A percentile compares a stretch with the other conserved stretches of the same genome.
Evolutionary conservation across 2,888 invertebrate species (phyloP).

Genomic region (Onthophagus sagittarius): DNA sequence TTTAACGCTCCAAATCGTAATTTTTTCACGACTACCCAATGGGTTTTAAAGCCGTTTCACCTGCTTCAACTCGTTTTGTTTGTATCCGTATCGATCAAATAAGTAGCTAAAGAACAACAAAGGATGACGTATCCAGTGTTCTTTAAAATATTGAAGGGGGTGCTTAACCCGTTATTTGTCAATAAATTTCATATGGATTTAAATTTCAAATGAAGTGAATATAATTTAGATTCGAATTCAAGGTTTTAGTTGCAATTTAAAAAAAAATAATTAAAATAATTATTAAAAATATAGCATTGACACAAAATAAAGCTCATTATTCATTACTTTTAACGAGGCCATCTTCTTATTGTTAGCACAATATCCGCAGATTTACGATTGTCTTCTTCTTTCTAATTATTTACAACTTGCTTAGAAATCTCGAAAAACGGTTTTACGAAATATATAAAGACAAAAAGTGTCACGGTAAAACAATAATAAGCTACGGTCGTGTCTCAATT

Average conservation of each 20-base stretch:
- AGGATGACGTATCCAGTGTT: not conserved
- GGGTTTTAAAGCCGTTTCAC: not conserved
- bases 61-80: not conserved
- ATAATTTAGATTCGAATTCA: not conserved
- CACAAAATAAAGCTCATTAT: not conserved
- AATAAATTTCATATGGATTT: not conserved
- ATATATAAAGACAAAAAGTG: not conserved
- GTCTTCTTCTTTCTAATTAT: not conserved
- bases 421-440: constrained; percentile 2
- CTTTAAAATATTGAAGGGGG: not conserved
- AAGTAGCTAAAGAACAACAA: not conserved
- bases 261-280: not conserved
- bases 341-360: not conserved
- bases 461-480: constrained; percentile 1
- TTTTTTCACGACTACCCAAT: not conserved
- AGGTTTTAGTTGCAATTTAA: not conserved
- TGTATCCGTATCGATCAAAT: not conserved
- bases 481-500: not conserved
- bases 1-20: too few species aligned
- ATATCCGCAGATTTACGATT: not conserved
- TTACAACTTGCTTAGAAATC: not conserved
- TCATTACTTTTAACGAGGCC: not conserved
- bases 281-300: not conserved
- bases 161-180: not conserved
- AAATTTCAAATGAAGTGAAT: too few species aligned